phyloP scores from a whole-genome alignment of 2,888 invertebrate species.

The Baccha elongata region DNA sequence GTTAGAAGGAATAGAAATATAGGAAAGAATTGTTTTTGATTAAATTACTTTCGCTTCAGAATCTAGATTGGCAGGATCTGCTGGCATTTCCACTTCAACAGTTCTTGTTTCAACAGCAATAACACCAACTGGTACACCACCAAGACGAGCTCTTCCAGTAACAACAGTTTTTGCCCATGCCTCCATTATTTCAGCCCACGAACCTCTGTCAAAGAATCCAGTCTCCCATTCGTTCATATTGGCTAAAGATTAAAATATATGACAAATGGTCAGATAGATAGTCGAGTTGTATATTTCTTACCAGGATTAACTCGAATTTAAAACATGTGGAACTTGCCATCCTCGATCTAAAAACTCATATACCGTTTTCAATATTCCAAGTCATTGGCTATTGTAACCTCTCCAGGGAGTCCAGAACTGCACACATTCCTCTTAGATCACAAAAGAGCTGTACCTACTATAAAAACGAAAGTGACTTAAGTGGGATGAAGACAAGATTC shows the following conservation, averaged over 20 bases:
- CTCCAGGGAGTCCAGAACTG: too few relatives aligned
- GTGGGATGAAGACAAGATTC: too few relatives aligned
- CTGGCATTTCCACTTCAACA: conserved; percentile 96
- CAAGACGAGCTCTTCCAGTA: conserved; percentile 93
- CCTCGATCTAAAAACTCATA: too few relatives aligned
- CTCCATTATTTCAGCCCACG: conserved; percentile 96
- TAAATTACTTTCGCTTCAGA: conserved; percentile 91
- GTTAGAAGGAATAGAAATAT: too few relatives aligned
- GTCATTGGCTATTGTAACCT: too few relatives aligned
- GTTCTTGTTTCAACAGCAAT: conserved; percentile 98
- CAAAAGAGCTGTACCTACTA: too few relatives aligned
- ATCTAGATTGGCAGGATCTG: conserved; percentile 99
- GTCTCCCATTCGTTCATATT: conserved; percentile 89
- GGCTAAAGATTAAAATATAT: conserved; percentile 75
- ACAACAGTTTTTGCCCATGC: conserved; percentile 99
- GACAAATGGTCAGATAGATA: neutral
- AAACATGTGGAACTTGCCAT: too few relatives aligned
- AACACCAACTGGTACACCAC: conserved; percentile 98
- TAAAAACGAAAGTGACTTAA: too few relatives aligned
- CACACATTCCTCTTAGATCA: too few relatives aligned
- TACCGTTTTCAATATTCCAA: too few relatives aligned
- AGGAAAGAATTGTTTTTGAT: too few relatives aligned
- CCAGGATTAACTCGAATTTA: conserved; percentile 85
- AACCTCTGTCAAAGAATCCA: conserved; percentile 96
- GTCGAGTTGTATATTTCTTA: conserved; percentile 72